A percentile compares a stretch with the other conserved stretches of the same genome.
phyloP scores from a whole-genome alignment of 2,888 invertebrate genomes.

The Heteromurus nitidus region DNA sequence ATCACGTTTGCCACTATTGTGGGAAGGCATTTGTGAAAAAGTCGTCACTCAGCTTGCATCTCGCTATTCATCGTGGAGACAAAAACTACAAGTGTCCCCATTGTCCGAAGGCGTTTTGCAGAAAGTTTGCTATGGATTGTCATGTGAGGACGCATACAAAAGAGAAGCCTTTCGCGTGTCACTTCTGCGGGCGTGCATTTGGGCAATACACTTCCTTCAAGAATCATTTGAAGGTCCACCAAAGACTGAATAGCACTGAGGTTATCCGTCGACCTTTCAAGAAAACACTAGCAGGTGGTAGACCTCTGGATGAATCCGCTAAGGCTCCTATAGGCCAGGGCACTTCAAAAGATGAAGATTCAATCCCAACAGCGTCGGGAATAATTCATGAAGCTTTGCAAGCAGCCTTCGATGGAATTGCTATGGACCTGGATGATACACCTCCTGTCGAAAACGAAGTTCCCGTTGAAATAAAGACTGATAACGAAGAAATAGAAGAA shows the following conservation, averaged over 20 bases:
- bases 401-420: conserved; percentile 24
- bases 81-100: conserved; percentile 29
- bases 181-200: conserved; percentile 12
- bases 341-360: not conserved
- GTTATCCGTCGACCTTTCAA: conserved; percentile 10
- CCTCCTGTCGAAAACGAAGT: not conserved
- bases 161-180: conserved; percentile 33
- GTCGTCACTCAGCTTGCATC: conserved; percentile 75
- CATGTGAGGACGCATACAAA: conserved; percentile 25
- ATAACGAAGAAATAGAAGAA: not conserved
- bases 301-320: not conserved
- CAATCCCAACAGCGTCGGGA: conserved; percentile 1
- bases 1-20: conserved; percentile 75
- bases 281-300: conserved; percentile 10
- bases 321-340: too few species aligned
- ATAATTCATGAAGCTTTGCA: conserved; percentile 37
- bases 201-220: conserved; percentile 16
- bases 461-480: too few species aligned
- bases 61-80: conserved; percentile 26
- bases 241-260: conserved; percentile 10
- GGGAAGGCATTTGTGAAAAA: conserved; percentile 75
- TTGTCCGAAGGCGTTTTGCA: conserved; percentile 35
- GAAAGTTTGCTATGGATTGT: conserved; percentile 40
- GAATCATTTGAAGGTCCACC: conserved; percentile 20
- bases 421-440: conserved; percentile 2